A percentile compares a stretch with the other conserved stretches of the same genome.
phyloP scores from a whole-genome alignment of 2,888 invertebrate species.

The Microlaimidae sp. region DNA sequence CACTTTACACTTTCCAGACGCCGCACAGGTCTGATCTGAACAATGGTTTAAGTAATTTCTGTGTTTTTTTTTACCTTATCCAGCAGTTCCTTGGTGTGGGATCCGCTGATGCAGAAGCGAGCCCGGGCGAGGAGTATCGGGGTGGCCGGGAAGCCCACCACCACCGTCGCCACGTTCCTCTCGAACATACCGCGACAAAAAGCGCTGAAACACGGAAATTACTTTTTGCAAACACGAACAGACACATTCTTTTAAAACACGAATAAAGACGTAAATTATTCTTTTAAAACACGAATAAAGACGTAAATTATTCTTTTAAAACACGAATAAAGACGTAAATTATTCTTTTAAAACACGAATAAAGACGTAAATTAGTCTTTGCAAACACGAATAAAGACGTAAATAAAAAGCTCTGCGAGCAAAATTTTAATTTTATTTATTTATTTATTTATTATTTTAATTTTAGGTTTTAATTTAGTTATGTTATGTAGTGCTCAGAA shows the following conservation, averaged over 20 bases:
- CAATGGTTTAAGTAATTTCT: slow-evolving; percentile 1
- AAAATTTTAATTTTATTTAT: too few species aligned
- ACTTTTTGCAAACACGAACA: neutral
- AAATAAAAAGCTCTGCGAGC: too few species aligned
- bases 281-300: too few species aligned
- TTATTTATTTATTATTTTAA: too few species aligned
- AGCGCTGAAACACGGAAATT: slow-evolving; percentile 49
- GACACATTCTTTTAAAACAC: too few species aligned
- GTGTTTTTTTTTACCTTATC: slow-evolving; percentile 52
- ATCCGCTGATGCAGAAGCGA: slow-evolving; percentile 78
- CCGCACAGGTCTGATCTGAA: neutral
- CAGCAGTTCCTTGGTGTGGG: slow-evolving; percentile 76
- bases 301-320: neutral
- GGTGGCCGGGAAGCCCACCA: slow-evolving; percentile 94
- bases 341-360: too few species aligned
- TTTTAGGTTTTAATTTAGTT: too few species aligned
- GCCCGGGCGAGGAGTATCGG: slow-evolving; percentile 69
- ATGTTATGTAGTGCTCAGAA: neutral
- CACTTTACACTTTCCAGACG: too few species aligned
- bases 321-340: neutral
- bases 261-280: too few species aligned
- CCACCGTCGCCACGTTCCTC: slow-evolving; percentile 71
- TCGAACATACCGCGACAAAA: slow-evolving; percentile 66
- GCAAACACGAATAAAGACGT: too few species aligned
- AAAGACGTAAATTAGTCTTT: too few species aligned